A percentile compares a stretch with the other conserved stretches of the same genome.
Conservation (phyloP, 2,888 invertebrate genomes). For the Papilio demoleus region DNA sequence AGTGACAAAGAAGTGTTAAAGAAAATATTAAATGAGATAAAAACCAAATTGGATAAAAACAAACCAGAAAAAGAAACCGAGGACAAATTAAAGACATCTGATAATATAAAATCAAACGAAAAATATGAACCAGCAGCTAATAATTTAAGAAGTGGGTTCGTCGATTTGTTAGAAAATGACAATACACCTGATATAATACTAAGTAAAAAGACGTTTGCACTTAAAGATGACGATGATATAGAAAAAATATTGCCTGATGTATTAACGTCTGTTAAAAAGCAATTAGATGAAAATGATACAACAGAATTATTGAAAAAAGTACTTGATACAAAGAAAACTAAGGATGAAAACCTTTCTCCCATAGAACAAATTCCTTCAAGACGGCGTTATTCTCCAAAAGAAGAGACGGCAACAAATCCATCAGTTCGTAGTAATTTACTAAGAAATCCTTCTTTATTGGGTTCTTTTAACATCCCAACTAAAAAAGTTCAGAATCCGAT, state of each 20-base stretch:
- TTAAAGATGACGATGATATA: neutral
- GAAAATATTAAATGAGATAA: constrained; percentile 13
- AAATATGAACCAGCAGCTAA: constrained; percentile 15
- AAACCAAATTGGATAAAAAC: neutral
- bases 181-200: neutral
- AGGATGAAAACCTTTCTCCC: constrained; percentile 1
- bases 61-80: constrained; percentile 26
- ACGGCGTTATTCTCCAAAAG: constrained; percentile 17
- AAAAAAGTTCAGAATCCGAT: constrained; percentile 9
- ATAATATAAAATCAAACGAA: neutral
- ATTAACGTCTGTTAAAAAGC: neutral
- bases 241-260: neutral
- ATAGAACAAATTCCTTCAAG: constrained; percentile 1
- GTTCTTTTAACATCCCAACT: neutral
- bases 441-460: constrained; percentile 1
- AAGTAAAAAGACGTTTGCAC: neutral
- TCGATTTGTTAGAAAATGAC: neutral
- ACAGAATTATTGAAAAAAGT: constrained; percentile 41
- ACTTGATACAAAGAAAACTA: constrained; percentile 35
- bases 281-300: constrained; percentile 36
- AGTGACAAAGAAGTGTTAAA: neutral
- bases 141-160: neutral
- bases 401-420: neutral
- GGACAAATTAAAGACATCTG: constrained; percentile 10
- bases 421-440: neutral